Evolutionary conservation across 2,113 vertebrate species (phyloP).

Genomic region (Lampris incognitus): DNA sequence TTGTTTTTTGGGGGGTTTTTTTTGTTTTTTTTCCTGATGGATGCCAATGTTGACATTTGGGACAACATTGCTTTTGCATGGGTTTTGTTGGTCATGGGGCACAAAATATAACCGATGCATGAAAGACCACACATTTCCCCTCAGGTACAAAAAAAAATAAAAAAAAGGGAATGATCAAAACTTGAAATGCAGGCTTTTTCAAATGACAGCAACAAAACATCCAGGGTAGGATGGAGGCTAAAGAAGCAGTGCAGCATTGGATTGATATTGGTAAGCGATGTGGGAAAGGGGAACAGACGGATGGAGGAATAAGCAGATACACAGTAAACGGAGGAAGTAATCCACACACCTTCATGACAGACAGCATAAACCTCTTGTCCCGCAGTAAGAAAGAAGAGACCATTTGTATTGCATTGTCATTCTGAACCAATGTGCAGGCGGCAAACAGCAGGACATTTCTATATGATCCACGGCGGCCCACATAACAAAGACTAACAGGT

Average conservation of each 20-base stretch:
- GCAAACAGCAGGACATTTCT: background rate
- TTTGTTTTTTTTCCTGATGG: no score
- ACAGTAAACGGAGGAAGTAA: slow-evolving; percentile 44
- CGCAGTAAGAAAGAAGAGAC: slow-evolving; percentile 76
- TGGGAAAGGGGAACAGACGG: slow-evolving; percentile 21
- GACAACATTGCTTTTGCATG: no score
- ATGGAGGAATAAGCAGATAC: background rate
- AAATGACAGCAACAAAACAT: background rate
- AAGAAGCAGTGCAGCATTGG: background rate
- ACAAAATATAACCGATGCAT: no score
- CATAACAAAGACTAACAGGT: no score
- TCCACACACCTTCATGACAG: slow-evolving; percentile 81
- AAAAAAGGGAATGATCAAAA: background rate
- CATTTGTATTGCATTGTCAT: slow-evolving; percentile 68
- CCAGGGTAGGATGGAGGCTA: background rate
- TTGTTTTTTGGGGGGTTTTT: no score
- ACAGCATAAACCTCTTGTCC: slow-evolving; percentile 80
- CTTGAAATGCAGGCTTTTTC: background rate
- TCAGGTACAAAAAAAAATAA: background rate
- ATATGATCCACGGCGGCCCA: no score
- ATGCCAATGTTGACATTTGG: no score
- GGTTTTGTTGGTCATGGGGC: no score
- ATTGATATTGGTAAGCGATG: background rate
- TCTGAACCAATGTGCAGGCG: slow-evolving; percentile 8
- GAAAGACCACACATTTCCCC: no score